phyloP scores from a whole-genome alignment of 2,797 vertebrate species.

The Pangasius krempfi region DNA sequence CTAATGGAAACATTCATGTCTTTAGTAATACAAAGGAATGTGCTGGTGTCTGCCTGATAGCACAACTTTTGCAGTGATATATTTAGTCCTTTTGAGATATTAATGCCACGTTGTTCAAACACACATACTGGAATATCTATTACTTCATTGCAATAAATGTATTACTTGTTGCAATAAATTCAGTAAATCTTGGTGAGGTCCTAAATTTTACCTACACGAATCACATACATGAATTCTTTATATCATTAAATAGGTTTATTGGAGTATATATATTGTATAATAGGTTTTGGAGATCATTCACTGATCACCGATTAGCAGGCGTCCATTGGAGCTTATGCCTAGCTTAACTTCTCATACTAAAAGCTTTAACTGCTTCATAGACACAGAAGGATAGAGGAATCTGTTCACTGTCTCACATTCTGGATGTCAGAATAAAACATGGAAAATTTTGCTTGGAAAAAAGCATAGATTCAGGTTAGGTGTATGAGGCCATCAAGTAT shows the following conservation, averaged over 20 bases:
- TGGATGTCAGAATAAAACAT: not conserved
- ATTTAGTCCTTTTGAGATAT: not conserved
- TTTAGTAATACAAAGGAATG: not conserved
- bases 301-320: not conserved
- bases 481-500: not conserved
- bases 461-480: not conserved
- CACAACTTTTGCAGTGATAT: not conserved
- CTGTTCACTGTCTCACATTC: constrained; percentile 7
- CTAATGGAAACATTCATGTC: not conserved
- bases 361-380: not conserved
- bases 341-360: not conserved
- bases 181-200: not conserved
- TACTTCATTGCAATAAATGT: not conserved
- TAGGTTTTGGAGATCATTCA: not conserved
- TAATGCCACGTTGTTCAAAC: not conserved
- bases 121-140: not conserved
- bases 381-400: not conserved
- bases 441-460: too few species aligned
- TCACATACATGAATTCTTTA: not conserved
- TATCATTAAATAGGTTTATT: not conserved
- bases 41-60: not conserved
- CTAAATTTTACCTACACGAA: not conserved
- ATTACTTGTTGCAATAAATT: not conserved
- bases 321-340: not conserved
- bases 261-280: not conserved